Conservation (phyloP, 1,140 invertebrate genomes). For the Danaus plexippus region DNA sequence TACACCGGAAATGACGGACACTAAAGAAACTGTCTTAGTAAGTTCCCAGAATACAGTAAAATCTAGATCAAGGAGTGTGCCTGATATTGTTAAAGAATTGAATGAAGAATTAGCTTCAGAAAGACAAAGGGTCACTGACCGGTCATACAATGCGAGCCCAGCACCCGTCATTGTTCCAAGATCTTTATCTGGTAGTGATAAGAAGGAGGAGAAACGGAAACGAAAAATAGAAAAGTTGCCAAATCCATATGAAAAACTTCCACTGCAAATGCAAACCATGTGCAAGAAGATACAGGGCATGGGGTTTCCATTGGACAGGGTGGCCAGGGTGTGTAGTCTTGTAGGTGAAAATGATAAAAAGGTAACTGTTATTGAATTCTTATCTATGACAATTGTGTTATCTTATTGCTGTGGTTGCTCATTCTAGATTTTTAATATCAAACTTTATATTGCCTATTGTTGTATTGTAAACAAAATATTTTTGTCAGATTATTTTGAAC, state of each 20-base stretch:
- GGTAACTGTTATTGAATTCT: constrained; percentile 68
- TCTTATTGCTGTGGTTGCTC: too few species aligned
- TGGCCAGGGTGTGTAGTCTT: constrained; percentile 80
- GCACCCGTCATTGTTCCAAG: constrained; percentile 40
- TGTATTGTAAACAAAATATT: too few species aligned
- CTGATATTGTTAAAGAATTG: constrained; percentile 80
- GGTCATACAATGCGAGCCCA: constrained; percentile 57
- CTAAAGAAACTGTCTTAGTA: constrained; percentile 32
- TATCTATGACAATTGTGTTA: not conserved
- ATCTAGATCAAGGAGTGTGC: constrained; percentile 77
- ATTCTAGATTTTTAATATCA: too few species aligned
- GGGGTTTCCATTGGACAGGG: constrained; percentile 87
- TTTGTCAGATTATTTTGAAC: too few species aligned
- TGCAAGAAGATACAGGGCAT: constrained; percentile 83
- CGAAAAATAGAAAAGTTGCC: constrained; percentile 44
- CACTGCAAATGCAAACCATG: constrained; percentile 75
- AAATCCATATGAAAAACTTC: constrained; percentile 73
- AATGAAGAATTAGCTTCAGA: constrained; percentile 76
- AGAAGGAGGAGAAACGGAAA: constrained; percentile 34
- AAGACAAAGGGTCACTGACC: constrained; percentile 64
- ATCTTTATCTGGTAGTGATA: constrained; percentile 34
- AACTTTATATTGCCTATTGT: too few species aligned
- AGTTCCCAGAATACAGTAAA: constrained; percentile 53
- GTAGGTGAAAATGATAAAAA: constrained; percentile 88
- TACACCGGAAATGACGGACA: constrained; percentile 35